Evolutionary conservation across 2,113 vertebrate genomes (phyloP).

Genomic region (Bothrops jararaca): DNA sequence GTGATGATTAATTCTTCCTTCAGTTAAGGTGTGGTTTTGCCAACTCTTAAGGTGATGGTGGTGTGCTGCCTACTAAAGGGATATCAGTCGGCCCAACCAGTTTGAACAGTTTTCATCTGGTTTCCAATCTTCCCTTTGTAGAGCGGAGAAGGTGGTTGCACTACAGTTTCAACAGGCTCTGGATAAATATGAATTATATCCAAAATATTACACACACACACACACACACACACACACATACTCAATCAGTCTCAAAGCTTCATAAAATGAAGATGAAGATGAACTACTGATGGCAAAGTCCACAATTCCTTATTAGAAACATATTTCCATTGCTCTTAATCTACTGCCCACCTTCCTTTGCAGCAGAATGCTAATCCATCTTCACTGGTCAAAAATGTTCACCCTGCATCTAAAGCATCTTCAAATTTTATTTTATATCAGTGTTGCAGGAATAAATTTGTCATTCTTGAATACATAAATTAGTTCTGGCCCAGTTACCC

Average conservation of each 20-base stretch:
- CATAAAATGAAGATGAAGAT: conserved; percentile 5
- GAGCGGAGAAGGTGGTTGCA: neutral
- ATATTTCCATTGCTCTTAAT: neutral
- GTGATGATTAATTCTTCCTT: neutral
- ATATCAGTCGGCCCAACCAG: neutral
- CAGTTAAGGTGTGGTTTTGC: neutral
- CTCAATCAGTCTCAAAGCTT: neutral
- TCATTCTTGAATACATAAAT: neutral
- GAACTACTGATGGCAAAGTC: neutral
- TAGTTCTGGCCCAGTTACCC: neutral
- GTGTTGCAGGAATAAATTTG: neutral
- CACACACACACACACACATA: neutral
- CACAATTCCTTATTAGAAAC: conserved; percentile 11
- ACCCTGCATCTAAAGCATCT: neutral
- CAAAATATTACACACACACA: neutral
- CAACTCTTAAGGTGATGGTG: neutral
- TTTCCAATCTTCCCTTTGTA: neutral
- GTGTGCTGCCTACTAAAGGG: neutral
- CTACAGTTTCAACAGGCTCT: neutral
- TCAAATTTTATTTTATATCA: neutral
- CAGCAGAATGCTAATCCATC: neutral
- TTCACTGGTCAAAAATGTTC: neutral
- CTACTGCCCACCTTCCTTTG: neutral
- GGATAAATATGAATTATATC: conserved; percentile 16
- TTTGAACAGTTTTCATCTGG: neutral